A percentile compares a stretch with the other conserved stretches of the same genome.
phyloP scores from a whole-genome alignment of 2,113 vertebrate species.

The Cynoglossus semilaevis region DNA sequence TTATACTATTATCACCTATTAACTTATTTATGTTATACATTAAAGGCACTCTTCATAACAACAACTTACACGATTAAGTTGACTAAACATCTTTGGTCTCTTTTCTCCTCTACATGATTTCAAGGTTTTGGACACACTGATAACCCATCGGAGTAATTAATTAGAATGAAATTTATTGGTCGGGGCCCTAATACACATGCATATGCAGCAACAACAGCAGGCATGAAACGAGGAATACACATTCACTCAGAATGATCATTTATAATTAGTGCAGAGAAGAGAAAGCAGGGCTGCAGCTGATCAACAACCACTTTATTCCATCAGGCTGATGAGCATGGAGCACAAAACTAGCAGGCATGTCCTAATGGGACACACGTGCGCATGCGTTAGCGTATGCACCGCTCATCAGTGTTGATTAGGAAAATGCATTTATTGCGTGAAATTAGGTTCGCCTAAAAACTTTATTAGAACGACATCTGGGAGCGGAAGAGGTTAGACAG shows the following conservation, averaged over 20 bases:
- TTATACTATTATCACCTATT: too few species aligned
- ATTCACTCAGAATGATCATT: conserved; percentile 27
- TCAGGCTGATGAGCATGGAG: conserved; percentile 44
- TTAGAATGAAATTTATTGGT: too few species aligned
- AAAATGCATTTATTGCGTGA: conserved; percentile 65
- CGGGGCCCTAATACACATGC: too few species aligned
- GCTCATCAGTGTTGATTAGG: conserved; percentile 66
- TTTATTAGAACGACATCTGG: conserved; percentile 51
- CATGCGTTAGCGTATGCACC: conserved; percentile 11
- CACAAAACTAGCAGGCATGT: conserved; percentile 43
- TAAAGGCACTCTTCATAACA: too few species aligned
- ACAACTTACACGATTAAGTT: too few species aligned
- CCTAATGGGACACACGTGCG: conserved; percentile 20
- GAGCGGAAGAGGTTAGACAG: conserved; percentile 37
- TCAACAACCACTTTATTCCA: conserved; percentile 49
- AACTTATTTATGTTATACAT: too few species aligned
- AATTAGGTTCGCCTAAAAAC: conserved; percentile 50
- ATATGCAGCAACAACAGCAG: too few species aligned
- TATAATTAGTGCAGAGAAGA: conserved; percentile 40
- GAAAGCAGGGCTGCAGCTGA: conserved; percentile 45
- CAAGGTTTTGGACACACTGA: too few species aligned
- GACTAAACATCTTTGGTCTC: too few species aligned
- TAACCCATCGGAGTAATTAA: too few species aligned
- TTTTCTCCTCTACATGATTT: too few species aligned
- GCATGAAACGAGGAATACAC: too few species aligned